Percentiles rank a stretch among this genome's conserved stretches.
Conservation (phyloP, 2,113 vertebrate species). For the Xiphophorus hellerii region DNA sequence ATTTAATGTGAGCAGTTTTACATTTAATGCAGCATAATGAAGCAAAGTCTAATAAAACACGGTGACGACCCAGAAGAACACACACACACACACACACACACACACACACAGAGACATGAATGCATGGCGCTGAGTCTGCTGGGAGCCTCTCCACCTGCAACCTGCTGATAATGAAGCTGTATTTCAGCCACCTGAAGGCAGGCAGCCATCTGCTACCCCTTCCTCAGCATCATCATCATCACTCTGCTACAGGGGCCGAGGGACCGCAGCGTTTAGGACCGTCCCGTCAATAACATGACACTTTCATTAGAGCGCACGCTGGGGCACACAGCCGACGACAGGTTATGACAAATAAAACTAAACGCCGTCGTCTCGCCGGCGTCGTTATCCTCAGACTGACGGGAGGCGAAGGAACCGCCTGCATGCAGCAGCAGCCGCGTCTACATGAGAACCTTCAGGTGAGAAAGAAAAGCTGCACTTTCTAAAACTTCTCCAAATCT, state of each 20-base stretch:
- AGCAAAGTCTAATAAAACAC: slow-evolving; percentile 10
- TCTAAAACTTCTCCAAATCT: too few relatives aligned
- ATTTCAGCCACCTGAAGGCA: slow-evolving; percentile 66
- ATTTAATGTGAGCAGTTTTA: slow-evolving; percentile 22
- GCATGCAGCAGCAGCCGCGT: neutral
- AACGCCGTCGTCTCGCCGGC: neutral
- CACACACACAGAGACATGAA: neutral
- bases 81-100: neutral
- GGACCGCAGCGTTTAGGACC: slow-evolving; percentile 53
- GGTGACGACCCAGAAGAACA: neutral
- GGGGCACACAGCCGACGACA: slow-evolving; percentile 14
- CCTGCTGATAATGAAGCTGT: slow-evolving; percentile 77
- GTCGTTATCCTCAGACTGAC: neutral
- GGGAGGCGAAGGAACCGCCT: neutral
- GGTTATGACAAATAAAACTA: slow-evolving; percentile 18
- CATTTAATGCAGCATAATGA: slow-evolving; percentile 29
- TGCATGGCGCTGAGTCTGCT: slow-evolving; percentile 11
- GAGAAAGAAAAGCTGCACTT: neutral
- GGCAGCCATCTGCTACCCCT: slow-evolving; percentile 74
- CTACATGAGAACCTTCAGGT: neutral
- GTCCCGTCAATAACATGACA: slow-evolving; percentile 56
- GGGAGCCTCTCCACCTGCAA: slow-evolving; percentile 67
- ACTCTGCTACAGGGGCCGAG: slow-evolving; percentile 18
- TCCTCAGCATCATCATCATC: slow-evolving; percentile 35
- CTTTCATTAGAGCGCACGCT: slow-evolving; percentile 43